These are phyloP conservation scores for Ptychochromis oligacanthus DNA, from an alignment of 2,113 vertebrate species.

Conservation along the genomic window DNA sequence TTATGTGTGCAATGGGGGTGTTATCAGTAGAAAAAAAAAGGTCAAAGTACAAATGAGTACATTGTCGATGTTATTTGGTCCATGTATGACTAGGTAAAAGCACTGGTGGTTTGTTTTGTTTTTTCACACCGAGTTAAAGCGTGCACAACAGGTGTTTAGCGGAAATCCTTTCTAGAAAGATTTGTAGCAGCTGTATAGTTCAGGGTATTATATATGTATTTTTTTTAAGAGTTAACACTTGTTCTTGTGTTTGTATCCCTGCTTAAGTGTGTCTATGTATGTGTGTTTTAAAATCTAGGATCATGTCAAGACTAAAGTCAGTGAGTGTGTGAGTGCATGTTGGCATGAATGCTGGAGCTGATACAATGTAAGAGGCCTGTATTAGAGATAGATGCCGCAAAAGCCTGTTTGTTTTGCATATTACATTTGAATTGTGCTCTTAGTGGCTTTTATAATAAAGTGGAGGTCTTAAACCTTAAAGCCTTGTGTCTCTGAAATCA, in stretches of 20 bases:
- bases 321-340: not conserved
- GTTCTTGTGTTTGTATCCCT: not conserved
- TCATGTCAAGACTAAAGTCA: not conserved
- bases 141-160: not conserved
- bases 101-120: slow-evolving; percentile 3
- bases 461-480: slow-evolving; percentile 36
- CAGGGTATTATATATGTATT: slow-evolving; percentile 29
- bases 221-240: not conserved
- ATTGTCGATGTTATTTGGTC: not conserved
- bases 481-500: slow-evolving; percentile 36
- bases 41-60: not conserved
- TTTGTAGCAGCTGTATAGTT: slow-evolving; percentile 46
- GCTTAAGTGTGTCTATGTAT: not conserved
- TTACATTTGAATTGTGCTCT: slow-evolving; percentile 26
- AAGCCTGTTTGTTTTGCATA: slow-evolving; percentile 18
- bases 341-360: not conserved
- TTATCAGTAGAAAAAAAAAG: not conserved
- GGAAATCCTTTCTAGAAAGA: slow-evolving; percentile 26
- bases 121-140: not conserved
- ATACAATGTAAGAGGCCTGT: slow-evolving; percentile 5
- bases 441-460: slow-evolving; percentile 69
- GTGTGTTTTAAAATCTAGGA: not conserved
- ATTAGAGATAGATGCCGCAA: not conserved
- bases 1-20: slow-evolving; percentile 17
- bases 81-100: slow-evolving; percentile 1